Evolutionary conservation across 1,140 invertebrate species (phyloP).

Genomic region (Drepana arcuata): DNA sequence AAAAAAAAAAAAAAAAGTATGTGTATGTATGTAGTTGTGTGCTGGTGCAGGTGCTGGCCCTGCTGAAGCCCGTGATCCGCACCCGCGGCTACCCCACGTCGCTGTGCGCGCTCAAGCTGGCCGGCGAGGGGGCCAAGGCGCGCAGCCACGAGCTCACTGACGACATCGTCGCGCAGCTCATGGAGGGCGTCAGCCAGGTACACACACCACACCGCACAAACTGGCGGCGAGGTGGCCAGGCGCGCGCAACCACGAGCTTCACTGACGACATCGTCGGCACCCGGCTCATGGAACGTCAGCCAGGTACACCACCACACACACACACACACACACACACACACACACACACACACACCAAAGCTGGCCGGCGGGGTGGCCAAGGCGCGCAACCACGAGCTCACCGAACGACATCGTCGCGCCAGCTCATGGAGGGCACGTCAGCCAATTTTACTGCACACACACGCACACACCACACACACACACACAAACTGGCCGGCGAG

Average conservation of each 20-base stretch:
- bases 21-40: neutral
- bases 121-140: slow-evolving; percentile 87
- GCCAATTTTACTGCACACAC: too few species aligned
- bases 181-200: slow-evolving; percentile 91
- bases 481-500: slow-evolving; percentile 94
- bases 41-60: slow-evolving; percentile 48
- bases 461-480: too few species aligned
- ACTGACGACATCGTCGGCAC: too few species aligned
- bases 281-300: too few species aligned
- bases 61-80: slow-evolving; percentile 84
- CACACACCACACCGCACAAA: neutral
- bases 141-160: slow-evolving; percentile 79
- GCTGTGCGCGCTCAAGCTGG: slow-evolving; percentile 93
- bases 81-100: slow-evolving; percentile 89
- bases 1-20: neutral
- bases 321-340: too few species aligned
- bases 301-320: too few species aligned
- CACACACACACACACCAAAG: too few species aligned
- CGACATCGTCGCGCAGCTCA: slow-evolving; percentile 82
- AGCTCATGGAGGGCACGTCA: slow-evolving; percentile 93
- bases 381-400: slow-evolving; percentile 77
- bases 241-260: neutral
- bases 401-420: slow-evolving; percentile 81
- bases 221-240: neutral
- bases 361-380: slow-evolving; percentile 91